These are phyloP conservation scores for Cydia splendana DNA, from an alignment of 1,140 invertebrate genomes.

Conservation along the genomic window DNA sequence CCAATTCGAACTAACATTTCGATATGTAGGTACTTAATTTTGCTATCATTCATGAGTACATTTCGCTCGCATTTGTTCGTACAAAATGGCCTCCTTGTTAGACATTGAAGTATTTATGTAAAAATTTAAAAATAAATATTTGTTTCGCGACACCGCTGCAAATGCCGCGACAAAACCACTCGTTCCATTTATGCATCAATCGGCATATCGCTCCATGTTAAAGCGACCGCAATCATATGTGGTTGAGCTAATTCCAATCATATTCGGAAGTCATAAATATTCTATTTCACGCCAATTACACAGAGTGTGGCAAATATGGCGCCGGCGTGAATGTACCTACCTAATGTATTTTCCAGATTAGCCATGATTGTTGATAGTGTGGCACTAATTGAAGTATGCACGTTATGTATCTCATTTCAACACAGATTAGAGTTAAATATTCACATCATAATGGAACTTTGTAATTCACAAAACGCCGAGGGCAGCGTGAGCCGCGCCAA, in stretches of 20 bases:
- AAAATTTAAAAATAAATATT: too few species aligned
- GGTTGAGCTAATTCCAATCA: slow-evolving; percentile 11
- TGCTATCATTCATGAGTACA: too few species aligned
- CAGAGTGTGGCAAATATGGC: slow-evolving; percentile 5
- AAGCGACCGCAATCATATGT: not conserved
- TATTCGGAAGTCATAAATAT: not conserved
- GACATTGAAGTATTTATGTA: too few species aligned
- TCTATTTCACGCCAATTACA: slow-evolving; percentile 14
- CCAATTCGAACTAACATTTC: too few species aligned
- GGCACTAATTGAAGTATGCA: not conserved
- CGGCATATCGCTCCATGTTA: not conserved
- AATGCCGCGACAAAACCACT: not conserved
- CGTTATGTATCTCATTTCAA: not conserved
- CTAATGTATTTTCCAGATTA: not conserved
- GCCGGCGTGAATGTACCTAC: not conserved
- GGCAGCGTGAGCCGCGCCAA: not conserved
- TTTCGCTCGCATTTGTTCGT: too few species aligned
- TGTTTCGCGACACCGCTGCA: not conserved
- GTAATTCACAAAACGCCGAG: not conserved
- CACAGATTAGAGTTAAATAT: not conserved
- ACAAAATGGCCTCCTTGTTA: too few species aligned
- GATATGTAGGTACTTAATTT: too few species aligned
- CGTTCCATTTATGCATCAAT: not conserved
- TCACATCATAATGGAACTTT: too few species aligned
- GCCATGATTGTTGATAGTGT: not conserved